Conservation (phyloP, 2,888 invertebrate species). For the Eurytoma adleriae region DNA sequence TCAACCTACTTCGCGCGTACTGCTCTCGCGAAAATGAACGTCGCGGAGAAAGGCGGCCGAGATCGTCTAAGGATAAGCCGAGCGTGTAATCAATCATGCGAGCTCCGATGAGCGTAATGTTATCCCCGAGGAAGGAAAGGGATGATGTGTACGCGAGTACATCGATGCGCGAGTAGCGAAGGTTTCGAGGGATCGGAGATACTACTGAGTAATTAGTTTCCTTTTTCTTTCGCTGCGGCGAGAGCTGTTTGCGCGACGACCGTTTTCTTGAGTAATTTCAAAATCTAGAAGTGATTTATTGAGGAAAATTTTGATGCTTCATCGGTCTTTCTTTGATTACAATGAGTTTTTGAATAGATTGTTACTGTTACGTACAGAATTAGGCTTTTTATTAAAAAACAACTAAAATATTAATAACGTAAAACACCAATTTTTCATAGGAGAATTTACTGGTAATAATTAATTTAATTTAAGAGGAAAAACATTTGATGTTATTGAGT, state of each 20-base stretch:
- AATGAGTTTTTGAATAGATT: not conserved
- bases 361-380: not conserved
- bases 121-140: not conserved
- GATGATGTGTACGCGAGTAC: not conserved
- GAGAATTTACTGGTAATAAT: no score
- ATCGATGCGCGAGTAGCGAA: not conserved
- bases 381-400: not conserved
- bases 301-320: not conserved
- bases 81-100: constrained; percentile 59
- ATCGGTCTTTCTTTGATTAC: not conserved
- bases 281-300: not conserved
- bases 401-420: no score
- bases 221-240: not conserved
- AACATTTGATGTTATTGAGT: no score
- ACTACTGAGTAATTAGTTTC: constrained; percentile 3
- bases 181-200: not conserved
- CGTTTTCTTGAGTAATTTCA: not conserved
- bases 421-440: no score
- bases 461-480: no score
- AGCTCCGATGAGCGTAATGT: constrained; percentile 56
- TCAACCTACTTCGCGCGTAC: constrained; percentile 28
- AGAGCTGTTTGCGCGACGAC: not conserved
- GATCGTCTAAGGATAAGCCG: constrained; percentile 49
- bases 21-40: constrained; percentile 16
- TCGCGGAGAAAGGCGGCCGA: not conserved